These are phyloP conservation scores for Dissostichus mawsoni DNA, from an alignment of 2,113 vertebrate species.

Conservation along the genomic window DNA sequence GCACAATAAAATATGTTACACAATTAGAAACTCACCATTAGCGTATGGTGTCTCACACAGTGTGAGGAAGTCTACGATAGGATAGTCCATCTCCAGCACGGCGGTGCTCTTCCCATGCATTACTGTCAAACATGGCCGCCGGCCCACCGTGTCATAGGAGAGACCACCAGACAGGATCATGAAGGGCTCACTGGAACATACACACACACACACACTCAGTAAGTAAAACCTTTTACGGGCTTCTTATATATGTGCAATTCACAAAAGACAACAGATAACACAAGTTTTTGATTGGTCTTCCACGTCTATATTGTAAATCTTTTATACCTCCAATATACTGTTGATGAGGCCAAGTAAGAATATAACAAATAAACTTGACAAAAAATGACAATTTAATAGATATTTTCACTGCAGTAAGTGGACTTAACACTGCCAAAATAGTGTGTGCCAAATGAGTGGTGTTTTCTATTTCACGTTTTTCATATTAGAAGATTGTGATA, in stretches of 20 bases:
- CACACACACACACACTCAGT: slow-evolving; percentile 13
- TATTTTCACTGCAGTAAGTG: not conserved
- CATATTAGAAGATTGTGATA: not conserved
- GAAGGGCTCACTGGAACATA: slow-evolving; percentile 91
- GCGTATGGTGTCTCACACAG: slow-evolving; percentile 98
- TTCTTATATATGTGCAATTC: not conserved
- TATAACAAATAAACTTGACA: not conserved
- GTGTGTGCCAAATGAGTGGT: not conserved
- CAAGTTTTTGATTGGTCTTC: not conserved
- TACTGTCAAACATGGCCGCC: slow-evolving; percentile 96
- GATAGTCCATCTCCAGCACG: slow-evolving; percentile 99
- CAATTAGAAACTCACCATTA: slow-evolving; percentile 86
- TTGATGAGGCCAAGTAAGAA: not conserved
- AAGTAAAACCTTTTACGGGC: not conserved
- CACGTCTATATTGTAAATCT: not conserved
- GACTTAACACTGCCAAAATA: not conserved
- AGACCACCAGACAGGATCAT: slow-evolving; percentile 98
- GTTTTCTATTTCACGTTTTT: not conserved
- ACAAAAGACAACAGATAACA: not conserved
- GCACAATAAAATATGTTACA: not conserved
- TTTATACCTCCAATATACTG: not conserved
- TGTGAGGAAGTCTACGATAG: slow-evolving; percentile 98
- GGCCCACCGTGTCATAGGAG: slow-evolving; percentile 96
- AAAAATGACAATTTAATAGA: not conserved
- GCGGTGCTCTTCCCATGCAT: slow-evolving; percentile 99